Conservation (phyloP, 2,888 invertebrate genomes). For the Chrysotoxum bicinctum region DNA sequence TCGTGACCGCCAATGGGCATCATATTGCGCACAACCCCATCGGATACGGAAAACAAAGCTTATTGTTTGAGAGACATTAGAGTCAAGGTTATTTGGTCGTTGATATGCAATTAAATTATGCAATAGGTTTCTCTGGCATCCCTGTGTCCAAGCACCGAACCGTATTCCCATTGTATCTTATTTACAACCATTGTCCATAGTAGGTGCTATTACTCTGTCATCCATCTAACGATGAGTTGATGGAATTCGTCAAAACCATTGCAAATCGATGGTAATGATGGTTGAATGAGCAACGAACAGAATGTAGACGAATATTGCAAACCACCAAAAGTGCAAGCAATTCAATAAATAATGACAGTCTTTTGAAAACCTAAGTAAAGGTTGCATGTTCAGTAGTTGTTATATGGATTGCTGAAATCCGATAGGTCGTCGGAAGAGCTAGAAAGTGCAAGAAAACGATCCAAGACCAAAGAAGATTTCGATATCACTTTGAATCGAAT, state of each 20-base stretch:
- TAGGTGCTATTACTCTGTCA: slow-evolving; percentile 21
- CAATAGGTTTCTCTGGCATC: slow-evolving; percentile 24
- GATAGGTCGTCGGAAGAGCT: slow-evolving; percentile 30
- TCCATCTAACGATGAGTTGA: slow-evolving; percentile 12
- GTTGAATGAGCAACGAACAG: slow-evolving; percentile 38
- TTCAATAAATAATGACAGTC: slow-evolving; percentile 46
- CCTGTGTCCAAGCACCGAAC: slow-evolving; percentile 13
- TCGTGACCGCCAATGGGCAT: slow-evolving; percentile 61
- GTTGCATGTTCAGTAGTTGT: slow-evolving; percentile 21
- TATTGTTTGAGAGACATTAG: slow-evolving; percentile 13
- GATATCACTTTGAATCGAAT: neutral
- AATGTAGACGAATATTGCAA: slow-evolving; percentile 9
- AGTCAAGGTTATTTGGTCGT: slow-evolving; percentile 32
- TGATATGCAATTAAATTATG: slow-evolving; percentile 38
- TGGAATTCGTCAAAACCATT: slow-evolving; percentile 48
- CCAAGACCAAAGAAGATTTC: neutral
- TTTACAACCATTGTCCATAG: slow-evolving; percentile 27
- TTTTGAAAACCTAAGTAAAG: slow-evolving; percentile 44
- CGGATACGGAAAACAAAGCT: slow-evolving; percentile 6
- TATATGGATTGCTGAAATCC: slow-evolving; percentile 53
- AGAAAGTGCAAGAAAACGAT: slow-evolving; percentile 46
- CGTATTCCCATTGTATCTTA: slow-evolving; percentile 14
- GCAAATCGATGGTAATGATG: slow-evolving; percentile 57
- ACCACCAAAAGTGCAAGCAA: slow-evolving; percentile 29
- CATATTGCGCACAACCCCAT: slow-evolving; percentile 36